Evolutionary conservation across 2,113 vertebrate species (phyloP), one percentile per base, ranked within the genome.

Genomic region (Cryptomyrus ogoouensis): DNA sequence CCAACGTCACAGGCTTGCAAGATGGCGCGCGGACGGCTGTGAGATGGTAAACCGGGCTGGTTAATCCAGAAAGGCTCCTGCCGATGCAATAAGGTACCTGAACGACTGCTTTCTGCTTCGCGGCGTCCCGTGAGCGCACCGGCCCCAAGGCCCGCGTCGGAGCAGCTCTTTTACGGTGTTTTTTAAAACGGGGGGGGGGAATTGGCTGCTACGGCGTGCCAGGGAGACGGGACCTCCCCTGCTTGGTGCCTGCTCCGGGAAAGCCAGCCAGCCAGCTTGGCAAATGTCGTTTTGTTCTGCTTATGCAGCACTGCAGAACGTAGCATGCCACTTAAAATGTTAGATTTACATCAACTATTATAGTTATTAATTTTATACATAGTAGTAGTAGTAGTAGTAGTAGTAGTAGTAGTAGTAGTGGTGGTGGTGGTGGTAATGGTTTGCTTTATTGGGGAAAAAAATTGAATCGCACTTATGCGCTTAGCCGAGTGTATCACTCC

Each of bases 1-100:
- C 93, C 95, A 95, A 97, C 96, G 96, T 97, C 96, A 97, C 96
- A 95, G 95, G 95, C 95, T 95, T 95, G 95, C 96, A 97, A 97
- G 96, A 97, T 97, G 96, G 97, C 97, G 96, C 95, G 94, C 95
- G 93, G 94, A 95, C 94, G 95, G 94, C 94, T 95, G 95, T 97
- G 96, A 97, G 96, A 94, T 94, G 96, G 95, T 95, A 95, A 88
- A 95, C 92, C 92, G 94, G 95, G 94, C 95, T 95, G 95, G 93
- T 93, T 93, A 93, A 95, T 93, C 94, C 74, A 80, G 93, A 92
- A 90, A 92, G 89, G 89, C 88, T 89, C 90, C 88, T 90, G 89
- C 74, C 91, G 90, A 90, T 93, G 90, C 90, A 88, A 90, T 90
- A 90, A 93, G 93, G 93, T 94, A 92, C 58, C 7, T n/a, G 27